These are phyloP conservation scores for pig (Sus scrofa) DNA, from an alignment of 2,113 vertebrate genomes.

Conservation along the genomic window DNA sequence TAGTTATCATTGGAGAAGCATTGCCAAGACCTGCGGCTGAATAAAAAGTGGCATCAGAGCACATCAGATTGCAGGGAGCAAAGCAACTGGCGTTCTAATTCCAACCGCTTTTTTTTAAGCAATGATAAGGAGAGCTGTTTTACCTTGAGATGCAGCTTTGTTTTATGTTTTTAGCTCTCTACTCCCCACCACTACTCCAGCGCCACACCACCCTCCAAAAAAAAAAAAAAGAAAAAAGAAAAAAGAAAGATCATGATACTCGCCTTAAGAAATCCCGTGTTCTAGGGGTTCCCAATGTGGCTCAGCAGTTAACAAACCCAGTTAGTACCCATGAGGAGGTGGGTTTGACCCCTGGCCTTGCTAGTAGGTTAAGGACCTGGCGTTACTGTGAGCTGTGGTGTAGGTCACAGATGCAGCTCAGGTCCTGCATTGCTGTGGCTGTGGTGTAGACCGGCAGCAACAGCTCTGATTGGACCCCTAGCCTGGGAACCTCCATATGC, in stretches of 20 bases:
- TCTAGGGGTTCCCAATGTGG: not conserved
- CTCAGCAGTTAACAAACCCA: too few relatives aligned
- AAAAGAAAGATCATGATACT: not conserved
- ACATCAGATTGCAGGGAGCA: rapidly evolving
- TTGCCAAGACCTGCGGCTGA: not conserved
- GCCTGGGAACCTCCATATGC: too few relatives aligned
- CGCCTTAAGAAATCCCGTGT: not conserved
- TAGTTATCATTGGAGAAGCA: not conserved
- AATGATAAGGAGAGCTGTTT: not conserved
- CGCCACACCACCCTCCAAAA: not conserved
- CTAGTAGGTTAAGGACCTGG: too few relatives aligned
- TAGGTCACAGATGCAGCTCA: too few relatives aligned
- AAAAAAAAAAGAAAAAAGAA: too few relatives aligned
- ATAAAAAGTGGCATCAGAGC: not conserved
- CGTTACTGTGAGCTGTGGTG: too few relatives aligned
- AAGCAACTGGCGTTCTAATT: not conserved
- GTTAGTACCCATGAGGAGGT: too few relatives aligned
- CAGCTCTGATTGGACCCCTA: too few relatives aligned
- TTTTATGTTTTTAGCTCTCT: not conserved
- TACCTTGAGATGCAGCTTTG: not conserved
- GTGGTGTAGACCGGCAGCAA: too few relatives aligned
- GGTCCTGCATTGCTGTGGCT: too few relatives aligned
- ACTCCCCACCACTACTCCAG: not conserved
- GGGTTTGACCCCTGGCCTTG: too few relatives aligned
- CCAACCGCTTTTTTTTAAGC: not conserved